Conservation (phyloP, 2,888 invertebrate species). For the Cerceris rybyensis region DNA sequence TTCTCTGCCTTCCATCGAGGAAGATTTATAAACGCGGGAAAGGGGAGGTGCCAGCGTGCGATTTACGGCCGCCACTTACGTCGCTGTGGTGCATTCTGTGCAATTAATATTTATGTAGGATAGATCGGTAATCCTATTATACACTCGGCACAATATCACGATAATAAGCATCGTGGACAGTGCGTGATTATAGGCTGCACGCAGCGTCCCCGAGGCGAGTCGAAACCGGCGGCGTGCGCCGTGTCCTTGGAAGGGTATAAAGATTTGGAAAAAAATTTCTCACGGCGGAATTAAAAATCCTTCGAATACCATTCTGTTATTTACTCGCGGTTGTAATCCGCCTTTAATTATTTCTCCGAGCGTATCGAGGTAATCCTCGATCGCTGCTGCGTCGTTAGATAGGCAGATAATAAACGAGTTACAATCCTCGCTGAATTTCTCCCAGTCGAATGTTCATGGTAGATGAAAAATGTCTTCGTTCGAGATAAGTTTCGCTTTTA, state of each 20-base stretch:
- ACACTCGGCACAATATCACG: constrained; percentile 62
- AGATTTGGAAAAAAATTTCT: constrained; percentile 48
- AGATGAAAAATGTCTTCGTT: constrained; percentile 18
- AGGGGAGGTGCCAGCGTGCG: constrained; percentile 46
- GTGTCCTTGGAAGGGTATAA: constrained; percentile 44
- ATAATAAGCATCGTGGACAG: constrained; percentile 62
- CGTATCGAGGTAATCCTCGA: constrained; percentile 8
- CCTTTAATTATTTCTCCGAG: constrained; percentile 37
- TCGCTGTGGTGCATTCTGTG: constrained; percentile 51
- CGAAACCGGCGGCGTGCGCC: constrained; percentile 2
- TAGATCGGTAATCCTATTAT: constrained; percentile 66
- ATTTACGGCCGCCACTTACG: constrained; percentile 62
- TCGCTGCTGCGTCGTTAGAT: constrained; percentile 37
- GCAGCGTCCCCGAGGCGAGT: constrained; percentile 48
- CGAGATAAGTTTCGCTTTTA: constrained; percentile 36
- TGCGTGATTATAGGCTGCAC: constrained; percentile 57
- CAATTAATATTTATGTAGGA: constrained; percentile 67
- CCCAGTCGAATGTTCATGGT: constrained; percentile 3
- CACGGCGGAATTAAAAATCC: constrained; percentile 32
- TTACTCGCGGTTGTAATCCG: constrained; percentile 37
- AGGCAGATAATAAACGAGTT: constrained; percentile 27
- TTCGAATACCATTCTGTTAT: constrained; percentile 27
- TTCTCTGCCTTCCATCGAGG: constrained; percentile 18
- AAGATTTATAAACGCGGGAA: constrained; percentile 57
- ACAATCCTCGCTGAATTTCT: background rate